Conservation (phyloP, 2,113 vertebrate genomes). For the Gallinago undulata region DNA sequence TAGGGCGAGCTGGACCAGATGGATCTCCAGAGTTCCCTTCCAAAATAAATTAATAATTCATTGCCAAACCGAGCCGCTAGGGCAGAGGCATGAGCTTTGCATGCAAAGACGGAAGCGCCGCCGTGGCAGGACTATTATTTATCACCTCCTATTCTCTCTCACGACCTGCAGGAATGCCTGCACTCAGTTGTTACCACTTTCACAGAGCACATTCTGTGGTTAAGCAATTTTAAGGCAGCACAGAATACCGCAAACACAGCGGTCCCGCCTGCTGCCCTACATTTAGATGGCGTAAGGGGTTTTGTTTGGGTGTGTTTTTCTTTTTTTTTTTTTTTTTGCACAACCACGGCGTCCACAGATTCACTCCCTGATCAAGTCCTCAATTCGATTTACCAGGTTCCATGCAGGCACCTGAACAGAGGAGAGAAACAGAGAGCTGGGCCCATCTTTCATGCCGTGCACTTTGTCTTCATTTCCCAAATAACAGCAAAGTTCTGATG, state of each 20-base stretch:
- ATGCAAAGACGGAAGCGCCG: background rate
- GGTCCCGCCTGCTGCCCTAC: background rate
- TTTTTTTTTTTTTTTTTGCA: background rate
- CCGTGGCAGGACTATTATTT: background rate
- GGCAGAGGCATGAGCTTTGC: background rate
- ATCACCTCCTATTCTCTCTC: background rate
- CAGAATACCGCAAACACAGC: background rate
- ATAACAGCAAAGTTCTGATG: background rate
- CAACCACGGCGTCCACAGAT: background rate
- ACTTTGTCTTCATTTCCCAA: background rate
- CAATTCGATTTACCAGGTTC: background rate
- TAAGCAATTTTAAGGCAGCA: background rate
- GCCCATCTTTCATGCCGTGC: fast-evolving
- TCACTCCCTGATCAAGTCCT: fast-evolving
- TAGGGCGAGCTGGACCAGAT: background rate
- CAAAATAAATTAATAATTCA: background rate
- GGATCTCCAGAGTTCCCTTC: background rate
- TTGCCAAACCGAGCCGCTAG: background rate
- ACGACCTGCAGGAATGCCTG: background rate
- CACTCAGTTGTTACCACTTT: background rate
- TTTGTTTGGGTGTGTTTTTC: no score
- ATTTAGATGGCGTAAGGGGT: background rate
- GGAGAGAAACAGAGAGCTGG: background rate
- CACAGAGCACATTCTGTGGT: background rate
- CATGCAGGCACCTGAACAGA: fast-evolving